A percentile compares a stretch with the other conserved stretches of the same genome.
phyloP scores from a whole-genome alignment of 2,113 vertebrate genomes.

The Toxotes jaculatrix region DNA sequence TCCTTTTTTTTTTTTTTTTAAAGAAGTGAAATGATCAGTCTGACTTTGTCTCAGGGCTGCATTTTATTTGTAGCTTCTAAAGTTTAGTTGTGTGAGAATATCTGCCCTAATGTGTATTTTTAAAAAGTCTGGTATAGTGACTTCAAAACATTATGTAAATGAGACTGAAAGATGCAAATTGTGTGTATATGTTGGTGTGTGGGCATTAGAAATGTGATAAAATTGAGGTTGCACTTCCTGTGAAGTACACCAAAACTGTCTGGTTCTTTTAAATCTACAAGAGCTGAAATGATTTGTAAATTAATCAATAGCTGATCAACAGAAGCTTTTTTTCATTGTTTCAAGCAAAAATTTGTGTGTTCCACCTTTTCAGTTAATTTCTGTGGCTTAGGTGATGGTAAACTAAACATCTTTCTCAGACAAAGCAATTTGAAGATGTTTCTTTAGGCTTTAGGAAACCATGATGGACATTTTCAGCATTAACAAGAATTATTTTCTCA shows the following conservation, averaged over 20 bases:
- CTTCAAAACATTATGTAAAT: conserved; percentile 18
- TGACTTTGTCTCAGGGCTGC: neutral
- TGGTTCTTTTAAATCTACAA: neutral
- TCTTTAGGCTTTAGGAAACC: neutral
- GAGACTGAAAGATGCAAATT: conserved; percentile 10
- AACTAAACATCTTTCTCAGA: neutral
- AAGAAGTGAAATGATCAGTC: neutral
- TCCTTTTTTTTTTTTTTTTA: neutral
- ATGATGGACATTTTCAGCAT: neutral
- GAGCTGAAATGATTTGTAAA: neutral
- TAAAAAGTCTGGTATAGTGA: neutral
- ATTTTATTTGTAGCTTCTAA: neutral
- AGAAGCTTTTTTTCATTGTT: neutral
- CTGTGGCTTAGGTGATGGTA: neutral
- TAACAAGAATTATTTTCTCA: neutral
- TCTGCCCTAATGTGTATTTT: neutral
- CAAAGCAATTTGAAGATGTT: neutral
- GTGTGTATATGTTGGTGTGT: neutral
- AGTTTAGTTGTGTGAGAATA: neutral
- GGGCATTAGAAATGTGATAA: neutral
- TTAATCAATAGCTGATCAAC: neutral
- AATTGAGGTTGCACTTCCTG: neutral
- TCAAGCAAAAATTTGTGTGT: neutral
- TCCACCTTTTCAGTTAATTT: neutral
- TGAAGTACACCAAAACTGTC: neutral